Evolutionary conservation across 1,140 invertebrate species (phyloP).

Genomic region (Bactericera cockerelli): DNA sequence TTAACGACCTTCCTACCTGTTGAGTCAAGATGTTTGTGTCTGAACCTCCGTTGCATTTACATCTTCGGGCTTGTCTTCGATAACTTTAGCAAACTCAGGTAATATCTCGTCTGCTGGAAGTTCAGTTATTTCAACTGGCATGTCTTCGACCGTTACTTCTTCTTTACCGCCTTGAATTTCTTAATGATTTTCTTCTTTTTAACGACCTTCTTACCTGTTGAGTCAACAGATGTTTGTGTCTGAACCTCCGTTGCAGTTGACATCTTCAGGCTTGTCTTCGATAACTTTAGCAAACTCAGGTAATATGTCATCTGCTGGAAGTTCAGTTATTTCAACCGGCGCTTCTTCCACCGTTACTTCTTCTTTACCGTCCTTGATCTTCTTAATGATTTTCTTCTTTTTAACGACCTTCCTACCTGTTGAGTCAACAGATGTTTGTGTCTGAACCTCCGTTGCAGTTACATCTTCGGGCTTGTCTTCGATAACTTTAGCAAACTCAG

Average conservation of each 20-base stretch:
- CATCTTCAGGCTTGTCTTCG: neutral
- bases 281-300: neutral
- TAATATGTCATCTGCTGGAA: conserved; percentile 26
- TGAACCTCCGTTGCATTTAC: conserved; percentile 20
- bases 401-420: conserved; percentile 20
- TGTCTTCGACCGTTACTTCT: conserved; percentile 25
- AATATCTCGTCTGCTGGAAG: conserved; percentile 27
- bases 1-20: conserved; percentile 20
- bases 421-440: conserved; percentile 11
- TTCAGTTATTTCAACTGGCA: conserved; percentile 20
- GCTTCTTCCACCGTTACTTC: conserved; percentile 19
- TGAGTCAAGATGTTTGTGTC: conserved; percentile 12
- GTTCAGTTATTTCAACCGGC: conserved; percentile 26
- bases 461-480: conserved; percentile 12
- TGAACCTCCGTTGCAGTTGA: neutral
- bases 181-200: conserved; percentile 20
- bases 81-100: neutral
- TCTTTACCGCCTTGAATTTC: conserved; percentile 20
- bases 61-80: conserved; percentile 11
- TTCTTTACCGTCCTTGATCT: conserved; percentile 12
- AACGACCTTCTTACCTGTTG: conserved; percentile 17
- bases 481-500: neutral
- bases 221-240: conserved; percentile 11
- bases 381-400: conserved; percentile 23
- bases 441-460: conserved; percentile 22